Conservation (phyloP, 1,140 invertebrate species). For the Amphibalanus amphitrite region DNA sequence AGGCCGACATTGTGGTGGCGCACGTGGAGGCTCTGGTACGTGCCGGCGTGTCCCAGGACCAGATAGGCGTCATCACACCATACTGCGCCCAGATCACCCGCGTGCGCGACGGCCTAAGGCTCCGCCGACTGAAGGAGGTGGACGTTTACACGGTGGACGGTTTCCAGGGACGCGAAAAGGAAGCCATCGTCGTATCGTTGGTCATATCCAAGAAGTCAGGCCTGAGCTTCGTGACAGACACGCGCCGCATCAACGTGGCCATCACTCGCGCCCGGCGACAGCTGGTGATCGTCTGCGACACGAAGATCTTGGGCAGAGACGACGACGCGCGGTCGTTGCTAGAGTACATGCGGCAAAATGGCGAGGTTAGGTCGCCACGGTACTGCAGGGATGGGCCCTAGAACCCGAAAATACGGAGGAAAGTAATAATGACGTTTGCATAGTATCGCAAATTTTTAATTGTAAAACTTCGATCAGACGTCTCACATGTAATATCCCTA, state of each 20-base stretch:
- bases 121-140: slow-evolving; percentile 27
- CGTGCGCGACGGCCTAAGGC: slow-evolving; percentile 23
- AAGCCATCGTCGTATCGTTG: slow-evolving; percentile 36
- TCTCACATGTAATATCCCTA: no score
- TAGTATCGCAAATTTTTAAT: no score
- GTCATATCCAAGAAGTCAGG: slow-evolving; percentile 31
- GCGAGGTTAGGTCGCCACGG: slow-evolving; percentile 31
- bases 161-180: slow-evolving; percentile 44
- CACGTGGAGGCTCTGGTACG: slow-evolving; percentile 32
- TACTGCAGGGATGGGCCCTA: no score
- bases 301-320: slow-evolving; percentile 34
- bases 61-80: slow-evolving; percentile 41
- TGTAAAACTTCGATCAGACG: no score
- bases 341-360: slow-evolving; percentile 33
- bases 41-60: slow-evolving; percentile 28
- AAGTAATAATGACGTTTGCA: no score
- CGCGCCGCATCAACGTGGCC: slow-evolving; percentile 41
- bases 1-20: slow-evolving; percentile 34
- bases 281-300: slow-evolving; percentile 37
- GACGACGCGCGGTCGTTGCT: slow-evolving; percentile 31
- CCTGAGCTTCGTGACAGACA: slow-evolving; percentile 41
- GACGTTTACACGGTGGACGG: slow-evolving; percentile 43
- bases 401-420: no score
- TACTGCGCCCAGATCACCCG: slow-evolving; percentile 33
- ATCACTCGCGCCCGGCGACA: slow-evolving; percentile 39